A percentile compares a stretch with the other conserved stretches of the same genome.
phyloP scores from a whole-genome alignment of 2,888 invertebrate species.

The Drosophila limbata region DNA sequence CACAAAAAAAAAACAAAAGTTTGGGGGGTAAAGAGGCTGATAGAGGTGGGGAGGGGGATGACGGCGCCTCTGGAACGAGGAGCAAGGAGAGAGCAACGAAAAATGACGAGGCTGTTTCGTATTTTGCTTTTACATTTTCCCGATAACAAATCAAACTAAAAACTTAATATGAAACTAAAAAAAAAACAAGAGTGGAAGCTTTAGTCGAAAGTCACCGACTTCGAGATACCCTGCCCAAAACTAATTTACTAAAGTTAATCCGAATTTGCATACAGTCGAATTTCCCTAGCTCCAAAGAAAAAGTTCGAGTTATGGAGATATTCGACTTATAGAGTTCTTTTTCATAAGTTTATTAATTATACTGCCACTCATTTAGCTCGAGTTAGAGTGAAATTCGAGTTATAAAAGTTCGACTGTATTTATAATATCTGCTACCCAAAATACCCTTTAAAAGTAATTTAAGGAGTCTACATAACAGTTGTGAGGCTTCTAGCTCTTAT shows the following conservation, averaged over 20 bases:
- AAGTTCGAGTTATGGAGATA: too few species aligned
- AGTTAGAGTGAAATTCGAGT: too few species aligned
- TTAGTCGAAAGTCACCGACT: background rate
- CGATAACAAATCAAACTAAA: conserved; percentile 49
- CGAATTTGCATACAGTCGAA: too few species aligned
- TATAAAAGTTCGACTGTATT: too few species aligned
- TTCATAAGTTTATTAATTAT: too few species aligned
- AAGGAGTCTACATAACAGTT: background rate
- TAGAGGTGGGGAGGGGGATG: background rate
- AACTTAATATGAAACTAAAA: conserved; percentile 14
- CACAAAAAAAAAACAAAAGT: background rate
- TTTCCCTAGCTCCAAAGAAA: too few species aligned
- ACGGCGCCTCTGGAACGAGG: conserved; percentile 5
- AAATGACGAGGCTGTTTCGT: conserved; percentile 44
- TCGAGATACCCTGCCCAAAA: background rate
- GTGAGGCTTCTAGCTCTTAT: background rate
- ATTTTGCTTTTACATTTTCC: conserved; percentile 42
- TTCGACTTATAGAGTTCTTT: too few species aligned
- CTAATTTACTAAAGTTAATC: too few species aligned
- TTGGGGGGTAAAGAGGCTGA: background rate
- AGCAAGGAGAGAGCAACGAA: background rate
- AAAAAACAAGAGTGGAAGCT: conserved; percentile 21
- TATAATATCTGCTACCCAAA: too few species aligned
- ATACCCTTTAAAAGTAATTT: too few species aligned
- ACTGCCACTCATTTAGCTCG: too few species aligned